phyloP scores from a whole-genome alignment of 1,140 invertebrate genomes.

The Drosophila seguyi region DNA sequence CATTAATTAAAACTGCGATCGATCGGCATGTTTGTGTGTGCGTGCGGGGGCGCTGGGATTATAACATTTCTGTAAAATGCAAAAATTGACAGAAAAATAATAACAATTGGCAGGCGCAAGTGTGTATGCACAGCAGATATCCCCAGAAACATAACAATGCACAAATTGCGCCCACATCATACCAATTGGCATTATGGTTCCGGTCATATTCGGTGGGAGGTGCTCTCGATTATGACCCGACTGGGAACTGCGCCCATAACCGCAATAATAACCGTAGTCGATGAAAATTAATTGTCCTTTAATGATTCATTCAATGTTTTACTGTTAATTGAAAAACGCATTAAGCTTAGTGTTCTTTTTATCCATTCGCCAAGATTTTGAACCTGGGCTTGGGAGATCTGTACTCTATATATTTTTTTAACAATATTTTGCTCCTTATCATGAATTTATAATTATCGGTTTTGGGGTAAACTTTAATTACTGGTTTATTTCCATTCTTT shows the following conservation, averaged over 20 bases:
- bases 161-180: constrained; percentile 39
- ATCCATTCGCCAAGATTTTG: not conserved
- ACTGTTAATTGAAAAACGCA: constrained; percentile 61
- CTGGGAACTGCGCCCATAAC: constrained; percentile 15
- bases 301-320: constrained; percentile 62
- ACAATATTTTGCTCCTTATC: not conserved
- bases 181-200: constrained; percentile 18
- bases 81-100: constrained; percentile 65
- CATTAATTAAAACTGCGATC: constrained; percentile 56
- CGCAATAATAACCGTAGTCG: constrained; percentile 25
- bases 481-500: constrained; percentile 1
- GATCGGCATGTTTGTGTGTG: constrained; percentile 11
- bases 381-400: too few relatives aligned
- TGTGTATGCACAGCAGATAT: constrained; percentile 31
- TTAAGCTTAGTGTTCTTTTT: constrained; percentile 33
- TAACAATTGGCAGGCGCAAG: constrained; percentile 47
- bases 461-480: constrained; percentile 18
- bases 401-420: too few relatives aligned
- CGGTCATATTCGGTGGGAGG: constrained; percentile 8
- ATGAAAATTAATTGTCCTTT: constrained; percentile 75
- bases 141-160: constrained; percentile 44
- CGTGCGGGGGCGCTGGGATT: constrained; percentile 27
- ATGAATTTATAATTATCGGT: not conserved
- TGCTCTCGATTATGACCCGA: constrained; percentile 27
- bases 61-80: constrained; percentile 51